A percentile compares a stretch with the other conserved stretches of the same genome.
Evolutionary conservation across 2,797 vertebrate species (phyloP).

Genomic region (Okamejei kenojei): DNA sequence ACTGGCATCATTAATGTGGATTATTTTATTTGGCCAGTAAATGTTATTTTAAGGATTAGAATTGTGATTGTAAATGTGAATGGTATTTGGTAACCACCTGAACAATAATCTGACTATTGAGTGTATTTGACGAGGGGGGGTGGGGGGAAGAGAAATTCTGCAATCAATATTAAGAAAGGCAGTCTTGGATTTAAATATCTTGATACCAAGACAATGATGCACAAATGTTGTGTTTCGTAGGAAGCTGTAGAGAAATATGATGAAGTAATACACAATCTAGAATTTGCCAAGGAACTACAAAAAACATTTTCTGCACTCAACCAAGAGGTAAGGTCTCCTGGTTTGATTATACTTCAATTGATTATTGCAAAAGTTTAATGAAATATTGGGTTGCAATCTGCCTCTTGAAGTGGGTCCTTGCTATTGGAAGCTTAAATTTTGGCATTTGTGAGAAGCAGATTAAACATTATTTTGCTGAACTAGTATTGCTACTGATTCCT

Average conservation of each 20-base stretch:
- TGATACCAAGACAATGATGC: not conserved
- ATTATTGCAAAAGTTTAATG: not conserved
- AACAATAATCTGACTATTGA: not conserved
- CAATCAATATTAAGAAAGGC: not conserved
- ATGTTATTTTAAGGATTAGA: not conserved
- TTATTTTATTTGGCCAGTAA: not conserved
- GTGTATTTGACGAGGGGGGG: no score
- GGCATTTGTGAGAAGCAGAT: not conserved
- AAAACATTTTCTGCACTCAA: conserved; percentile 78
- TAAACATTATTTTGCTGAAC: not conserved
- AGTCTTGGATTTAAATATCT: not conserved
- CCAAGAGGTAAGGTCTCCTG: conserved; percentile 70
- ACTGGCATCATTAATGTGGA: not conserved
- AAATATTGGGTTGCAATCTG: not conserved
- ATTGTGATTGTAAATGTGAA: not conserved
- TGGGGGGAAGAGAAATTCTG: no score
- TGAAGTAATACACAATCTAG: conserved; percentile 83
- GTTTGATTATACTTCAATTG: not conserved
- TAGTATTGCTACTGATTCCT: not conserved
- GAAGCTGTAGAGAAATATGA: conserved; percentile 83
- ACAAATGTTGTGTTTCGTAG: conserved; percentile 52
- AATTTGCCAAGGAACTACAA: conserved; percentile 84
- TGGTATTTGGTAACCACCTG: not conserved
- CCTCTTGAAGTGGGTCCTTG: not conserved
- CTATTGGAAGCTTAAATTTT: not conserved